These are phyloP conservation scores for Euglossa dilemma DNA, from an alignment of 1,140 invertebrate species.

Conservation along the genomic window DNA sequence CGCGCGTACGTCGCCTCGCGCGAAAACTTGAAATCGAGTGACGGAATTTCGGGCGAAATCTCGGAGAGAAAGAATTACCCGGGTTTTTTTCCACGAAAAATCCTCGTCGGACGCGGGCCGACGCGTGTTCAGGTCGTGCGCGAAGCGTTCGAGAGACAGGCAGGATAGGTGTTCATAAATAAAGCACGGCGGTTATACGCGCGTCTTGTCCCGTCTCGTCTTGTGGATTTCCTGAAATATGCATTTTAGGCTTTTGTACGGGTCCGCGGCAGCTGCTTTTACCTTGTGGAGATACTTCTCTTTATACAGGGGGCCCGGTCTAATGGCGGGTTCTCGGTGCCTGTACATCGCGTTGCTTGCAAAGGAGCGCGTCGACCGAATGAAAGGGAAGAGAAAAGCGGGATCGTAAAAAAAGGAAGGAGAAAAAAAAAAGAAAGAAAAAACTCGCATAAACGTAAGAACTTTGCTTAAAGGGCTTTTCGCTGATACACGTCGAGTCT, in stretches of 20 bases:
- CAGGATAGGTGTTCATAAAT: slow-evolving; percentile 47
- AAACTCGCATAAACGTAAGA: slow-evolving; percentile 22
- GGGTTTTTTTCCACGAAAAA: too few relatives aligned
- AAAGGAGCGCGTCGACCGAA: not conserved
- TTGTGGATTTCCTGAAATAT: slow-evolving; percentile 68
- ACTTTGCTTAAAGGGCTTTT: too few relatives aligned
- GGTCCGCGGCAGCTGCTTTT: slow-evolving; percentile 51
- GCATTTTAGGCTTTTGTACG: slow-evolving; percentile 62
- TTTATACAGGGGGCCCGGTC: slow-evolving; percentile 34
- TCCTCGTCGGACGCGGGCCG: not conserved
- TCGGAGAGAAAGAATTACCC: too few relatives aligned
- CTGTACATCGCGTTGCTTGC: slow-evolving; percentile 19
- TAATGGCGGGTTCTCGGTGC: slow-evolving; percentile 49
- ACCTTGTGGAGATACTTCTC: slow-evolving; percentile 46
- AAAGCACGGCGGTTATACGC: slow-evolving; percentile 31
- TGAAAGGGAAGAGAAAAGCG: not conserved
- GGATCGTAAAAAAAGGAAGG: slow-evolving; percentile 7
- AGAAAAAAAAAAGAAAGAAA: too few relatives aligned
- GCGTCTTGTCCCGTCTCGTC: slow-evolving; percentile 51
- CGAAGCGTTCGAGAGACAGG: slow-evolving; percentile 18
- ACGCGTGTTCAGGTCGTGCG: not conserved
- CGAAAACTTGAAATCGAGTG: not conserved
- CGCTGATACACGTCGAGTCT: too few relatives aligned
- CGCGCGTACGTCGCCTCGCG: too few relatives aligned
- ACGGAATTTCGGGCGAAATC: too few relatives aligned